These are phyloP conservation scores for Rhea pennata DNA, from an alignment of 2,113 vertebrate genomes.

Conservation along the genomic window DNA sequence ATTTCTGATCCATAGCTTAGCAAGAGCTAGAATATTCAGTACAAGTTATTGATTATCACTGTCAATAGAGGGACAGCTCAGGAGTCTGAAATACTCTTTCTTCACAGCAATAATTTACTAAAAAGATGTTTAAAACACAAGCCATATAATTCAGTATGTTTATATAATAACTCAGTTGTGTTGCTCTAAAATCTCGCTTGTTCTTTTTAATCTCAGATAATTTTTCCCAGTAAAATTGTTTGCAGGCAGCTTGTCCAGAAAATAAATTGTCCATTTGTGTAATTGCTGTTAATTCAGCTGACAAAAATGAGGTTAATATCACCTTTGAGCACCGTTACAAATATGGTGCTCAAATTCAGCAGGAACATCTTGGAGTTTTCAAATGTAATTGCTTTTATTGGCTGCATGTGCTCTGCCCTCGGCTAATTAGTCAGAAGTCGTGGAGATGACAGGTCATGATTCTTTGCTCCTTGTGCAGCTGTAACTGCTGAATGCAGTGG, in stretches of 20 bases:
- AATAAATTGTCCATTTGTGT: neutral
- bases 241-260: neutral
- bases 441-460: neutral
- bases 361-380: neutral
- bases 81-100: neutral
- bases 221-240: rapidly evolving
- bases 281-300: neutral
- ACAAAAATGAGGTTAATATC: neutral
- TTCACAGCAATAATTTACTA: neutral
- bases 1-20: neutral
- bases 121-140: neutral
- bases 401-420: neutral
- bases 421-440: neutral
- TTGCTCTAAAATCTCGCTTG: neutral
- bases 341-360: neutral
- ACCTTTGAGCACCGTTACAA: neutral
- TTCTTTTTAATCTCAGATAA: neutral
- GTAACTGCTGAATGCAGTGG: rapidly evolving
- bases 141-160: neutral
- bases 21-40: neutral
- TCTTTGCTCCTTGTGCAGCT: neutral
- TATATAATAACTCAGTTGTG: neutral
- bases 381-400: neutral
- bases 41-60: neutral
- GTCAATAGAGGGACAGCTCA: neutral